Conservation (phyloP, 2,888 invertebrate genomes). For the Emmelina monodactyla region DNA sequence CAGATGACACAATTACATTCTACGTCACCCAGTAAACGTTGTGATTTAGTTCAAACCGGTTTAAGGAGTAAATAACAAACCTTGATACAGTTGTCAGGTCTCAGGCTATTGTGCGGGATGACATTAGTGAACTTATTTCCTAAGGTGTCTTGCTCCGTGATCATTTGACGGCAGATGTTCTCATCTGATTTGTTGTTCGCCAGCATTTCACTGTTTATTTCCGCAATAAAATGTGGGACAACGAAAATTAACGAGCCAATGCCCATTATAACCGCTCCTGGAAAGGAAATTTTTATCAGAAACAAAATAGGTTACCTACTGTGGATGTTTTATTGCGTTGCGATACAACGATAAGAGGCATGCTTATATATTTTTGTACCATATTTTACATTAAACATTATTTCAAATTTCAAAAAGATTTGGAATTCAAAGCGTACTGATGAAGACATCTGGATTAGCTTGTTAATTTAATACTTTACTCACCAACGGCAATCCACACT, state of each 20-base stretch:
- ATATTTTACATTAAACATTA: no score
- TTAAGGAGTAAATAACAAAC: conserved; percentile 23
- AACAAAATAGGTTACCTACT: no score
- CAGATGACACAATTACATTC: no score
- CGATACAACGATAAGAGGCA: no score
- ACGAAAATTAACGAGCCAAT: conserved; percentile 92
- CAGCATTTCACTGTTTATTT: conserved; percentile 74
- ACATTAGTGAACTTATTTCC: conserved; percentile 76
- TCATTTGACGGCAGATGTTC: conserved; percentile 81
- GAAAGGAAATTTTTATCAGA: conserved; percentile 17
- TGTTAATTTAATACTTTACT: conserved; percentile 23
- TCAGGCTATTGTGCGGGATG: conserved; percentile 75
- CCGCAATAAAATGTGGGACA: conserved; percentile 90
- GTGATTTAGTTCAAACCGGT: no score
- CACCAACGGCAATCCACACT: conserved; percentile 92
- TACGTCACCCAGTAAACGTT: no score
- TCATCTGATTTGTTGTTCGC: conserved; percentile 76
- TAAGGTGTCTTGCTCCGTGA: conserved; percentile 74
- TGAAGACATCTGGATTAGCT: no score
- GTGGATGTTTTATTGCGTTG: no score
- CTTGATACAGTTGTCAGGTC: conserved; percentile 83
- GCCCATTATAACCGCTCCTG: conserved; percentile 91
- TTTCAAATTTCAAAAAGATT: no score
- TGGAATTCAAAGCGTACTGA: no score
- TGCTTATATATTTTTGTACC: no score